Evolutionary conservation across 2,888 invertebrate species (phyloP).

Genomic region (Agrotis ipsilon): DNA sequence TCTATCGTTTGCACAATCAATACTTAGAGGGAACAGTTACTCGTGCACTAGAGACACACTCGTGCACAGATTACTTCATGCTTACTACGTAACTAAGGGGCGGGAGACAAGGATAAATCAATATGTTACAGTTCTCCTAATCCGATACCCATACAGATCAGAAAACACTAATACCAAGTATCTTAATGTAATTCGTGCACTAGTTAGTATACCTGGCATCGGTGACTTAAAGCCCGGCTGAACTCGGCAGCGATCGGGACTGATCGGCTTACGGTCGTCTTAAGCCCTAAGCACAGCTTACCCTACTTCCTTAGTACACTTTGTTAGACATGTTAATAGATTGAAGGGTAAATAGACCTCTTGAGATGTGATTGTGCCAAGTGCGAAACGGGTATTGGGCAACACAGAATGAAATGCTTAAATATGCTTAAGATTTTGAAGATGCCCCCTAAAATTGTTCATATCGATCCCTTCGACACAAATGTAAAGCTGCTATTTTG

Average conservation of each 20-base stretch:
- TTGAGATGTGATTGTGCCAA: not conserved
- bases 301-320: constrained; percentile 42
- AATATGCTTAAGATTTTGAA: not conserved
- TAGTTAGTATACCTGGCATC: constrained; percentile 27
- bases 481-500: not conserved
- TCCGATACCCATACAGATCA: constrained; percentile 11
- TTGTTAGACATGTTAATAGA: constrained; percentile 49
- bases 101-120: no score
- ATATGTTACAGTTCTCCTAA: not conserved
- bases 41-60: no score
- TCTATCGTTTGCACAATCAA: no score
- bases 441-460: not conserved
- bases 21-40: no score
- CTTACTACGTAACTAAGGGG: no score
- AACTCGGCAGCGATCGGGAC: constrained; percentile 40
- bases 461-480: not conserved
- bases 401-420: not conserved
- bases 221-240: constrained; percentile 47
- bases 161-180: constrained; percentile 17
- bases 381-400: not conserved
- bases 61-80: no score
- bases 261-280: constrained; percentile 53
- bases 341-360: constrained; percentile 31
- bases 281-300: constrained; percentile 55
- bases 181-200: constrained; percentile 38